These are phyloP conservation scores for Hypanus sabinus DNA, from an alignment of 2,113 vertebrate genomes.

Conservation along the genomic window DNA sequence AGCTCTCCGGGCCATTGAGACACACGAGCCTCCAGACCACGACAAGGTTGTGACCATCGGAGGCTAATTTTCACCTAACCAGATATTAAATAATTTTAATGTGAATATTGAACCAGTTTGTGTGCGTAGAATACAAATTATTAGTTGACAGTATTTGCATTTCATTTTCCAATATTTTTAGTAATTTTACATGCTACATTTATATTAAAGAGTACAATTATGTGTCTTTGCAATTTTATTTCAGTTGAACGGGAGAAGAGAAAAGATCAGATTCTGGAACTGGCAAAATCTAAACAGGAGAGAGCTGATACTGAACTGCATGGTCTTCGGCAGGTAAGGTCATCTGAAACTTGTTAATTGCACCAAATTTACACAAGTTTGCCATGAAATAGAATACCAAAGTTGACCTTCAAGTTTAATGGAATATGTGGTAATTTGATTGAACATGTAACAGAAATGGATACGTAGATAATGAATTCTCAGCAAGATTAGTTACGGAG, in stretches of 20 bases:
- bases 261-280: conserved; percentile 71
- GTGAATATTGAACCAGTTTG: background rate
- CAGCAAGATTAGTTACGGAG: background rate
- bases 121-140: background rate
- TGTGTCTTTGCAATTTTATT: conserved; percentile 35
- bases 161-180: background rate
- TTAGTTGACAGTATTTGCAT: background rate
- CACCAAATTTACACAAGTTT: background rate
- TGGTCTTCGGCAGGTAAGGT: conserved; percentile 66
- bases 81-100: background rate
- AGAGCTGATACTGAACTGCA: conserved; percentile 62
- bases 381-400: background rate
- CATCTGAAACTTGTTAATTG: background rate
- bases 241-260: conserved; percentile 70
- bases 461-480: background rate
- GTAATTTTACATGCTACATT: background rate
- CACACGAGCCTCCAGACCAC: too few relatives aligned
- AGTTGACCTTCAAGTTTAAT: background rate
- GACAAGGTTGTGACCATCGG: too few relatives aligned
- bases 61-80: background rate
- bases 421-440: background rate
- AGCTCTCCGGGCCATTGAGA: too few relatives aligned
- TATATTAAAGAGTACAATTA: background rate
- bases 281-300: conserved; percentile 71
- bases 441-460: background rate